Conservation (phyloP, 2,797 vertebrate species). For the Phataginus tricuspis region DNA sequence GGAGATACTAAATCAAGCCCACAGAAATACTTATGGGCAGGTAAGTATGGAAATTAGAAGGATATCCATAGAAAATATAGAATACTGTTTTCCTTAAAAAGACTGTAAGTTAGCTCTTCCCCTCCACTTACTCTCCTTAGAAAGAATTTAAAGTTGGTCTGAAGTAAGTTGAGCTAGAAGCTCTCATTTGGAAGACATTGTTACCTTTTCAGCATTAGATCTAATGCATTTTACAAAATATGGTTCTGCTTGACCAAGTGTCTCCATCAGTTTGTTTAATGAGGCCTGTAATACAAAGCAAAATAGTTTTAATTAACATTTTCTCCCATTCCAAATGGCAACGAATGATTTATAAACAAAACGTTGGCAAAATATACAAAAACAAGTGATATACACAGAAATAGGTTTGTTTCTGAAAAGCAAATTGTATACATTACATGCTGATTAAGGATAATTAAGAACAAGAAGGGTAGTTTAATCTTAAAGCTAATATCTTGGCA, state of each 20-base stretch:
- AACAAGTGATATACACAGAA: neutral
- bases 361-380: conserved; percentile 50
- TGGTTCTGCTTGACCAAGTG: conserved; percentile 96
- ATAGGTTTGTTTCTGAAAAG: conserved; percentile 39
- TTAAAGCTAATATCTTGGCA: conserved; percentile 12
- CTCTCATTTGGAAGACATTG: neutral
- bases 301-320: conserved; percentile 45
- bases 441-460: neutral
- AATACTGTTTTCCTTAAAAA: conserved; percentile 21
- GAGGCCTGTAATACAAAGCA: conserved; percentile 90
- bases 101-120: neutral
- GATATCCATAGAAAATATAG: neutral
- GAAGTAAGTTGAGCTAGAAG: neutral
- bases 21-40: neutral
- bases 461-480: neutral
- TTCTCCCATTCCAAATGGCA: conserved; percentile 9
- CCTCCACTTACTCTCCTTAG: neutral
- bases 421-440: neutral
- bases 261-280: conserved; percentile 98
- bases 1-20: conserved; percentile 39
- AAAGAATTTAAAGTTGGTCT: conserved; percentile 30
- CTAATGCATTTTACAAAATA: conserved; percentile 99
- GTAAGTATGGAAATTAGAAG: conserved; percentile 15
- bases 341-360: neutral
- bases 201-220: conserved; percentile 99